Percentiles rank a stretch among this genome's conserved stretches.
Evolutionary conservation across 2,888 invertebrate species (phyloP).

Genomic region (Acleris laterana): DNA sequence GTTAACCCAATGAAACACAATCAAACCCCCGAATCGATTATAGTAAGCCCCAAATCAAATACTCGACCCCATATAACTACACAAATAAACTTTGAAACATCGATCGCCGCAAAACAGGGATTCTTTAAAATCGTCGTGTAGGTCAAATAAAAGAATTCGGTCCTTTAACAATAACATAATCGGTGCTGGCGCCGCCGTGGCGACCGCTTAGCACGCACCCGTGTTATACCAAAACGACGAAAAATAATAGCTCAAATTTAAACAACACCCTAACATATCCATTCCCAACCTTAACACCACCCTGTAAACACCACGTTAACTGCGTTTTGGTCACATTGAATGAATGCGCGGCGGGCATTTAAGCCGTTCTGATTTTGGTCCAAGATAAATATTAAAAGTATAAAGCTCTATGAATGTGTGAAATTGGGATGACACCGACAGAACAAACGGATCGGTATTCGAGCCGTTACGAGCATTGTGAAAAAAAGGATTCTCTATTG

Average conservation of each 20-base stretch:
- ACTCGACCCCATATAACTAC: conserved; percentile 30
- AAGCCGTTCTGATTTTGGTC: conserved; percentile 9
- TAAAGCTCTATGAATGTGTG: conserved; percentile 66
- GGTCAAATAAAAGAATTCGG: conserved; percentile 79
- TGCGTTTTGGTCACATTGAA: background rate
- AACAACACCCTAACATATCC: background rate
- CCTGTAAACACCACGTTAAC: background rate
- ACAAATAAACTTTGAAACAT: conserved; percentile 57
- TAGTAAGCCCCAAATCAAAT: conserved; percentile 29
- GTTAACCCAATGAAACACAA: conserved; percentile 21
- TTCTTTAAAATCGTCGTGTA: conserved; percentile 66
- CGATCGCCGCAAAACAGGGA: conserved; percentile 67
- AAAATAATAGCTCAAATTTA: conserved; percentile 19
- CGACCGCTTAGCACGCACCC: conserved; percentile 55
- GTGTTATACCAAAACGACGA: conserved; percentile 43
- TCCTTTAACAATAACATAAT: conserved; percentile 78
- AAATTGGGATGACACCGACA: conserved; percentile 71
- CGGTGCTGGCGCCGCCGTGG: conserved; percentile 76
- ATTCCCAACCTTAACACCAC: conserved; percentile 4
- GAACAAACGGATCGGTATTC: conserved; percentile 53
- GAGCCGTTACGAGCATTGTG: conserved; percentile 22
- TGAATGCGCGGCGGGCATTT: background rate
- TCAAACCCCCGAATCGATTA: conserved; percentile 16
- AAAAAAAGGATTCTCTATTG: conserved; percentile 29
- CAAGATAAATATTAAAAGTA: conserved; percentile 65